Evolutionary conservation across 2,113 vertebrate genomes (phyloP), one percentile per base, ranked within the genome.

Genomic region (Malurus alboscapulatus): DNA sequence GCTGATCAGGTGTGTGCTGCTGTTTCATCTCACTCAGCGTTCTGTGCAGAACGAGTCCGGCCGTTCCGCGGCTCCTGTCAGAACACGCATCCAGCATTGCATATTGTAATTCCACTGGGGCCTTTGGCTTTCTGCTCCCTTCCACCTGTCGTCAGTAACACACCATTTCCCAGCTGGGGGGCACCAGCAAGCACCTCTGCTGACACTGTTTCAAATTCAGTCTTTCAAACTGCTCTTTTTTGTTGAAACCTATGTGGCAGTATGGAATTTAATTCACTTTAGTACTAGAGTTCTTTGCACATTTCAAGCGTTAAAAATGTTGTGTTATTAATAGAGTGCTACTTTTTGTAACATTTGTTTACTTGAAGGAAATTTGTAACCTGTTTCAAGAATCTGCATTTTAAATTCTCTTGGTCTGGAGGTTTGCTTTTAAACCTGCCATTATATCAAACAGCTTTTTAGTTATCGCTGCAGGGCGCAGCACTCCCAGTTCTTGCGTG

Each of bases 401-500:
- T 94, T 93, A 96, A 96, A 95, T 95, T 94, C 91, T 95, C 90
- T 92, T 96, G 95, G 94, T 96, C 90, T 84, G 92, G 90, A 97
- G 96, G 95, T 96, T 95, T 97, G 88, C 95, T 96, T 96, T 97
- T 96, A 97, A 97, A 92, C 97, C 95, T 96, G 63, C 95, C 92
- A 96, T 96, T 97, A 91, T 94, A 91, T 96, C 91, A 93, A 91
- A 36, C 81, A 95, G 94, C 95, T 95, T 96, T 96, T 97, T 96
- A 96, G 97, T 94, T 96, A 94, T 94, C 77, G 96, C 97, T 96
- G 95, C 84, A 96, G 97, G 96, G 96, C 73, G 86, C 90, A 97
- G 94, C 97, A 96, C 97, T 95, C 95, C 94, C 96, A 89, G 81
- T 94, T 96, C 92, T 97, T 97, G 96, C 96, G 92, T 97, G 97